Percentiles rank a stretch among this genome's conserved stretches.
Evolutionary conservation across 2,888 invertebrate genomes (phyloP).

Genomic region (Protophormia terraenovae): DNA sequence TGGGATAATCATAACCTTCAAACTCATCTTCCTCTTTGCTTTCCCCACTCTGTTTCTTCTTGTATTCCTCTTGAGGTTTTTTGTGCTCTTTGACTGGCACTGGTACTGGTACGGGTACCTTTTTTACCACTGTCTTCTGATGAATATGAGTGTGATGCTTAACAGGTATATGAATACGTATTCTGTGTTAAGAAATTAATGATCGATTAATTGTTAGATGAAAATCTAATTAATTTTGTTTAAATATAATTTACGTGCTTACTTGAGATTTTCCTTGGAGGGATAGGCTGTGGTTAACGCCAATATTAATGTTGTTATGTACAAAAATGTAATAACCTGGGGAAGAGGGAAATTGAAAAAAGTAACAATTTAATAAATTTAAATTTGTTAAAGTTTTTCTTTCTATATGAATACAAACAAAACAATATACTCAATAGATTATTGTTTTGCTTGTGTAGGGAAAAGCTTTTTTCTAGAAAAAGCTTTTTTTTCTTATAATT

Average conservation of each 20-base stretch:
- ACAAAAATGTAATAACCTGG: slow-evolving; percentile 73
- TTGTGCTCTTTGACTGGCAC: slow-evolving; percentile 79
- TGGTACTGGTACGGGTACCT: slow-evolving; percentile 80
- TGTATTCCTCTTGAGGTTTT: slow-evolving; percentile 73
- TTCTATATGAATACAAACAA: not conserved
- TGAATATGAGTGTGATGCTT: slow-evolving; percentile 81
- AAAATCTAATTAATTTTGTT: slow-evolving; percentile 1
- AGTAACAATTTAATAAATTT: not conserved
- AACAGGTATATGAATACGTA: slow-evolving; percentile 80
- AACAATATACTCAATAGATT: not conserved
- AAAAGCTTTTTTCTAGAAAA: slow-evolving; percentile 13
- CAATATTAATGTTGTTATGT: slow-evolving; percentile 76
- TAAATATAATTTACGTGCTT: slow-evolving; percentile 65
- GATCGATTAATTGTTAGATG: slow-evolving; percentile 23
- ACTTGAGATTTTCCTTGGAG: slow-evolving; percentile 79
- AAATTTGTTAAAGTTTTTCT: not conserved
- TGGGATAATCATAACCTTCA: slow-evolving; percentile 79
- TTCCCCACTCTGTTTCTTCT: slow-evolving; percentile 71
- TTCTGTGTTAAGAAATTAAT: slow-evolving; percentile 73
- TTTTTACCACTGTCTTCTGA: slow-evolving; percentile 81
- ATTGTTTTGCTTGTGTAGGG: not conserved
- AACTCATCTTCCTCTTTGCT: slow-evolving; percentile 77
- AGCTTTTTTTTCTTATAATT: not conserved
- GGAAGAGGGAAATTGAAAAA: not conserved
- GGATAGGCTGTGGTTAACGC: slow-evolving; percentile 76